Conservation (phyloP, 1,140 invertebrate species). For the Heliconius nattereri region DNA sequence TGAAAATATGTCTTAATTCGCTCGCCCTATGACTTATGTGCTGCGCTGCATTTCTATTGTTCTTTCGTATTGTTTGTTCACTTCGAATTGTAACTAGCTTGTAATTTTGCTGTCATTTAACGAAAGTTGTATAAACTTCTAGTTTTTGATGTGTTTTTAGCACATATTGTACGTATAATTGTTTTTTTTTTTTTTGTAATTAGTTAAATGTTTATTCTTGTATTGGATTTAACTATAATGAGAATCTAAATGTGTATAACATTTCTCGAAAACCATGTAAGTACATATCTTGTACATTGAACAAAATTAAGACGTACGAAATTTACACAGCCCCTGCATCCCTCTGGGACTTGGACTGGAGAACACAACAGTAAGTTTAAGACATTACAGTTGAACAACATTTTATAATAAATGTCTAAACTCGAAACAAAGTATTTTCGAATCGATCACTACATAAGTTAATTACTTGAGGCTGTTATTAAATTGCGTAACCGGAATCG, state of each 20-base stretch:
- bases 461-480: slow-evolving; percentile 73
- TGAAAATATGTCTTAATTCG: slow-evolving; percentile 80
- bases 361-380: slow-evolving; percentile 43
- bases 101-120: neutral
- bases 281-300: slow-evolving; percentile 74
- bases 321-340: slow-evolving; percentile 57
- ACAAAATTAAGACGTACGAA: slow-evolving; percentile 78
- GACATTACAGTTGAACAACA: slow-evolving; percentile 42
- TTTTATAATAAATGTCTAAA: slow-evolving; percentile 16
- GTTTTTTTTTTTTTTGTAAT: too few species aligned
- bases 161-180: too few species aligned
- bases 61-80: slow-evolving; percentile 50
- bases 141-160: neutral
- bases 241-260: slow-evolving; percentile 22
- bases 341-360: slow-evolving; percentile 54
- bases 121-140: neutral
- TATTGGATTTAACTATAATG: neutral
- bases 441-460: slow-evolving; percentile 68
- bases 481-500: slow-evolving; percentile 78
- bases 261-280: slow-evolving; percentile 56
- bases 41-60: slow-evolving; percentile 51
- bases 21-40: slow-evolving; percentile 74
- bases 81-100: neutral
- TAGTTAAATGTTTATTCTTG: neutral
- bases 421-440: slow-evolving; percentile 41